Evolutionary conservation across 2,888 invertebrate genomes (phyloP), one percentile per base, ranked within the genome.

Genomic region (Hyposoter dolosus): DNA sequence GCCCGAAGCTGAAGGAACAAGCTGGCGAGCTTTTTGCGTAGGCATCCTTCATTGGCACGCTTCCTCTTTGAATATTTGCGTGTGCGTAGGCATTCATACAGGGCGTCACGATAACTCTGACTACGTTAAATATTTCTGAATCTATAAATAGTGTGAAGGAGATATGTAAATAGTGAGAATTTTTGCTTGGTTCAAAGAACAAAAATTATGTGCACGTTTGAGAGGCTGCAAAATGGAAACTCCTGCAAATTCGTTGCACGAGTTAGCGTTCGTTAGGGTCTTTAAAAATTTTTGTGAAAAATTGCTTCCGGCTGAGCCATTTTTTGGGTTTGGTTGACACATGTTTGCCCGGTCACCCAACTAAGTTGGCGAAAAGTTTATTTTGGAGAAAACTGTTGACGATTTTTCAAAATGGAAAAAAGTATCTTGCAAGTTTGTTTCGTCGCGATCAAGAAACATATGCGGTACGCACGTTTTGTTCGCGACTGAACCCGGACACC

Each of bases 1-100:
- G 77, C 81, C 78, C 50, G 43, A 50, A 68, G 81, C 68, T 50
- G 19, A 68, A n/a, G 19, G 72, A 60, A 72, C 40, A 19, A 82
- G 74, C 77, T 82, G 50, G 50, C 60, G 60, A 68, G 72, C 68
- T 78, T 74, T 56, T 50, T 23, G 56, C 50, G 28, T 63, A 50
- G 60, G 19, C 72, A 35, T 71, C 35, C 47, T 80, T 50, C 71
- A 47, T 74, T 83, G 60, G 35, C 47, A 47, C 69, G 19, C 17
- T 35, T 53, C 35, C 32, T 47, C 32, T 71, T 9, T 71, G 0
- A 17, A 5, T 3, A 6, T 43, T 1, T 40, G 19, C 60, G 17
- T 40, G 2, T 43, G 9, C 19, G 19, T 43, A 9, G 28, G 17
- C 28, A 69, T 10, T 9, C 12, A n/a, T 56, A 56, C 56, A 56